phyloP scores from a whole-genome alignment of 1,140 invertebrate genomes.

The Phortica variegata region DNA sequence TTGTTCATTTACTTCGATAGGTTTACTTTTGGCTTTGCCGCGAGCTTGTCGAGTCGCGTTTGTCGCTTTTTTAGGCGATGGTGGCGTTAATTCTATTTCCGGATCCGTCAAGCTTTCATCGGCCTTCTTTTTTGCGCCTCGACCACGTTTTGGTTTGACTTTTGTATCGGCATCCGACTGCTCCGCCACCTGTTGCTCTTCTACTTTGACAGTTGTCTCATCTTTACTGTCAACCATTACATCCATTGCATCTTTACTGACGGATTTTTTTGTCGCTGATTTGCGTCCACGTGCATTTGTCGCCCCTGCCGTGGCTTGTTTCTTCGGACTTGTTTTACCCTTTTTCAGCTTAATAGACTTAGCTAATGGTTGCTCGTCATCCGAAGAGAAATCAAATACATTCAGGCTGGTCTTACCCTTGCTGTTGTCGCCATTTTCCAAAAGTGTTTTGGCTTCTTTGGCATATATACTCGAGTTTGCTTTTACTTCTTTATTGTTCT shows the following conservation, averaged over 20 bases:
- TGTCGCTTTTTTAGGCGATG: conserved; percentile 27
- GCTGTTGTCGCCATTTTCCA: background rate
- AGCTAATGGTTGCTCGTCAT: conserved; percentile 56
- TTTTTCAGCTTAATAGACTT: conserved; percentile 55
- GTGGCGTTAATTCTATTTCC: conserved; percentile 27
- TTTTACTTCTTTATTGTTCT: conserved; percentile 35
- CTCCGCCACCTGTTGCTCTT: background rate
- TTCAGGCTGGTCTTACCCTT: conserved; percentile 38
- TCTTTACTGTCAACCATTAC: conserved; percentile 1
- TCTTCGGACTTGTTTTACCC: conserved; percentile 30
- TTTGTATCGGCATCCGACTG: background rate
- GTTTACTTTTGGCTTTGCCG: conserved; percentile 17
- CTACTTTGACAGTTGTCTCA: background rate
- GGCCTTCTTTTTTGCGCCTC: conserved; percentile 20
- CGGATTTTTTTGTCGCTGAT: conserved; percentile 22
- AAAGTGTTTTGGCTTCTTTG: conserved; percentile 42
- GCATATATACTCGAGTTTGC: conserved; percentile 47
- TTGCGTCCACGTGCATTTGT: conserved; percentile 30
- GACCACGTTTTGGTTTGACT: conserved; percentile 8
- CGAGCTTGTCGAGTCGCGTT: conserved; percentile 16
- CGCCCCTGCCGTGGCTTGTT: conserved; percentile 11
- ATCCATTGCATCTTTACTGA: background rate
- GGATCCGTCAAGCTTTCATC: conserved; percentile 14
- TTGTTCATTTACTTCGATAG: conserved; percentile 6
- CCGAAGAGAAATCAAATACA: conserved; percentile 57